Evolutionary conservation across 2,888 invertebrate genomes (phyloP).

Genomic region (Sesia bembeciformis): DNA sequence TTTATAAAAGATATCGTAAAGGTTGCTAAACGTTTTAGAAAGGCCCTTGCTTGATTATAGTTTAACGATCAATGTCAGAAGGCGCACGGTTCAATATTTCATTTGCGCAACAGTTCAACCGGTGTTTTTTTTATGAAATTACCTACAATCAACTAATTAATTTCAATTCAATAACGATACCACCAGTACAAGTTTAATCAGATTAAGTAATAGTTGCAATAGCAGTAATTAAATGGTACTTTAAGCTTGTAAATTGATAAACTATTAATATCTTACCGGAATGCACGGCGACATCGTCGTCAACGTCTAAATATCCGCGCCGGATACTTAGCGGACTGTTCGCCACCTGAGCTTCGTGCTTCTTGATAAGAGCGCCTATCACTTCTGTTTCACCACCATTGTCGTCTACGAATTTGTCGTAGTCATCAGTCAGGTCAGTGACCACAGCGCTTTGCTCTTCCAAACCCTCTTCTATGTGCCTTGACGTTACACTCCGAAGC

Average conservation of each 20-base stretch:
- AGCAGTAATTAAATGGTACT: not conserved
- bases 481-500: conserved; percentile 72
- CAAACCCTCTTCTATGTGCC: conserved; percentile 59
- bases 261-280: conserved; percentile 73
- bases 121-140: too few species aligned
- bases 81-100: conserved; percentile 13
- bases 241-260: not conserved
- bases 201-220: conserved; percentile 1
- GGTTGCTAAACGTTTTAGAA: conserved; percentile 18
- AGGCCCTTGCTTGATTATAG: conserved; percentile 18
- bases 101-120: conserved; percentile 5
- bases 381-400: conserved; percentile 60
- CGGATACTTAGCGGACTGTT: conserved; percentile 63
- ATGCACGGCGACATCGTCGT: conserved; percentile 81
- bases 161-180: conserved; percentile 1
- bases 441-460: conserved; percentile 50
- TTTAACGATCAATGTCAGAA: conserved; percentile 17
- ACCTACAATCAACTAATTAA: too few species aligned
- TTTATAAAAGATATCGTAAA: not conserved
- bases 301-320: conserved; percentile 70
- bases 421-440: conserved; percentile 53
- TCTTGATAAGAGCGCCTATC: conserved; percentile 61
- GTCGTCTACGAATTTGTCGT: conserved; percentile 49
- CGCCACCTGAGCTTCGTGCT: conserved; percentile 53
- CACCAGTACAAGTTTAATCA: conserved; percentile 9